Evolutionary conservation across 1,140 invertebrate species (phyloP), one percentile per base, ranked within the genome.

Genomic region (Lanistes nyassanus): DNA sequence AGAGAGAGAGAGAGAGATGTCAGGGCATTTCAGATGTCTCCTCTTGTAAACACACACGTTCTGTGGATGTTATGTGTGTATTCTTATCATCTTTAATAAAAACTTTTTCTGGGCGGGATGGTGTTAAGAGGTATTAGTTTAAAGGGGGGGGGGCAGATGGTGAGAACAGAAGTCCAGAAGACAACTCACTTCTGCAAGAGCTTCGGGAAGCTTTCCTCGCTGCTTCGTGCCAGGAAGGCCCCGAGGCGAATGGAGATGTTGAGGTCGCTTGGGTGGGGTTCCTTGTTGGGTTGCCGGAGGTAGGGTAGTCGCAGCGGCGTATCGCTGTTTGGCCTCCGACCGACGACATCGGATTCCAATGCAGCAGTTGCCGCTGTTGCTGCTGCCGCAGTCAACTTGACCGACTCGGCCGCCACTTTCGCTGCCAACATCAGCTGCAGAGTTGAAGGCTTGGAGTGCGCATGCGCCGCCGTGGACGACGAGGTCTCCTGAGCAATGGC

Each of bases 261-360:
- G 9, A 56, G 70, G 29, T 72, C 70, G 7, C 26, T 72, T 31
- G 70, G 70, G 16, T 72, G 37, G 23, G 70, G 53, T 42, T 72
- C 70, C 21, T 72, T 72, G 36, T 55, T 72, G 53, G 70, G 70
- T 42, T 72, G 55, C 55, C 70, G 34, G 19, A 72, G 37, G 37
- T 72, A 56, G 19, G 70, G 70, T 11, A 72, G 36, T 26, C 55
- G 36, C 34, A 72, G 56, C 16, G 70, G 34, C 4, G 55, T 26
- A 23, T 72, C 23, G 26, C 23, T 23, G 55, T 31, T 7, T 0
- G 9, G 37, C 26, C 55, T 23, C 37, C 34, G 55, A 37, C 56
- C 60, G 3, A 21, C 34, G 19, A 39, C 56, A 26, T 19, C 56
- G 9, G 16, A 34, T 11, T 2, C 3, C 55, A 23, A 23, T n/a